Conservation (phyloP, 1,140 invertebrate genomes). For the Drosophila fuyamai region DNA sequence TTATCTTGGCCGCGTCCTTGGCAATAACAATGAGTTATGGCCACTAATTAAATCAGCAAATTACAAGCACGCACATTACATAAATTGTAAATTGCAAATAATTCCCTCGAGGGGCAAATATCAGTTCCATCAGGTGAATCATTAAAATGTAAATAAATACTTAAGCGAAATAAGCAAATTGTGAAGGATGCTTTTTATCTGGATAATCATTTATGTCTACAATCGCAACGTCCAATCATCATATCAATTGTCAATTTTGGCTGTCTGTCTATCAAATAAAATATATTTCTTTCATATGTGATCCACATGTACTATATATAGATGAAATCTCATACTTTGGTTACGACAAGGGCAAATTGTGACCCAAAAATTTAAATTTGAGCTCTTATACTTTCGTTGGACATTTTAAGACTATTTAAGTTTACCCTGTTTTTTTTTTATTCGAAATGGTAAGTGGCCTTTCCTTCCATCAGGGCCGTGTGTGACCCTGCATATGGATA, state of each 20-base stretch:
- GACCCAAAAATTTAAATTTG: slow-evolving; percentile 7
- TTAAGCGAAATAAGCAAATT: background rate
- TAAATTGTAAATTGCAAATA: slow-evolving; percentile 73
- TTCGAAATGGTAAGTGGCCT: slow-evolving; percentile 17
- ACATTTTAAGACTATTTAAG: slow-evolving; percentile 36
- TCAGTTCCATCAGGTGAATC: slow-evolving; percentile 17
- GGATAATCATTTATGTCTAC: no score
- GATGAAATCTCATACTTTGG: background rate
- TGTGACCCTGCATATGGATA: slow-evolving; percentile 21
- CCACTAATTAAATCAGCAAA: slow-evolving; percentile 81
- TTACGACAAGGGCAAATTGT: background rate
- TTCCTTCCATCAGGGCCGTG: background rate
- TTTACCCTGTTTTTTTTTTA: slow-evolving; percentile 11
- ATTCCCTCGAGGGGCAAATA: slow-evolving; percentile 32
- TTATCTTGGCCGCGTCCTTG: slow-evolving; percentile 65
- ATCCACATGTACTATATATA: background rate
- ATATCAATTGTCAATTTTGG: no score
- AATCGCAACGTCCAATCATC: no score
- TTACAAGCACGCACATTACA: slow-evolving; percentile 76
- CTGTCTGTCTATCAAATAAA: background rate
- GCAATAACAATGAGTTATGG: slow-evolving; percentile 73
- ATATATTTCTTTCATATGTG: background rate
- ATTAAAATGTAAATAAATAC: background rate
- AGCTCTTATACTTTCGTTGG: slow-evolving; percentile 18
- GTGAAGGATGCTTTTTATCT: no score